These are phyloP conservation scores for Ciona savignyi DNA, from an alignment of 23 tunicate species.

Conservation along the genomic window DNA sequence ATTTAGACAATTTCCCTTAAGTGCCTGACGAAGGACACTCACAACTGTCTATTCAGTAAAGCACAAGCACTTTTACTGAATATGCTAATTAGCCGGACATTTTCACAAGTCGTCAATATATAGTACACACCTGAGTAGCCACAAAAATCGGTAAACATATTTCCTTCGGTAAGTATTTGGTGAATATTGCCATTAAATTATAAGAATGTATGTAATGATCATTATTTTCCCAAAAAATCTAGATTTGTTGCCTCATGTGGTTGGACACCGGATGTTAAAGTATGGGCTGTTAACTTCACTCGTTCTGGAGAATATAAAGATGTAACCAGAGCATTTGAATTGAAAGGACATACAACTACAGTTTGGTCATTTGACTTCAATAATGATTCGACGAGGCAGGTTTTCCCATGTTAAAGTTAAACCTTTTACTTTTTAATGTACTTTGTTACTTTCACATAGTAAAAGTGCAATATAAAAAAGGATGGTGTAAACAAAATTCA, in stretches of 20 bases:
- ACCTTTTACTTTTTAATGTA: neutral
- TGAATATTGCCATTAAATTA: too few species aligned
- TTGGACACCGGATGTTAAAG: slow-evolving; percentile 95
- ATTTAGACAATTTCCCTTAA: too few species aligned
- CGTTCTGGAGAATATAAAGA: slow-evolving; percentile 50
- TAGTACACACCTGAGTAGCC: neutral
- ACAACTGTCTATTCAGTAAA: too few species aligned
- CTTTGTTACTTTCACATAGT: neutral
- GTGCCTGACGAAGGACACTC: too few species aligned
- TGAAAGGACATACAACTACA: slow-evolving; percentile 86
- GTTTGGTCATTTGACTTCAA: slow-evolving; percentile 91
- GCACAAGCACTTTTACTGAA: too few species aligned
- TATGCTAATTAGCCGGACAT: too few species aligned
- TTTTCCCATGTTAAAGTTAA: neutral
- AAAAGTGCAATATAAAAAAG: too few species aligned
- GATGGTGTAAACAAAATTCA: neutral
- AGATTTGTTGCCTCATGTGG: slow-evolving; percentile 79
- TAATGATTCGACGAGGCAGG: slow-evolving; percentile 73
- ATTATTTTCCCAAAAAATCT: too few species aligned
- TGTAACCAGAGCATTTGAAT: slow-evolving; percentile 77
- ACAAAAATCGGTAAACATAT: neutral
- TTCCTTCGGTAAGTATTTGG: too few species aligned
- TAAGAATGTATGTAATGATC: too few species aligned
- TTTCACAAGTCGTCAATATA: too few species aligned
- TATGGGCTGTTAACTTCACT: slow-evolving; percentile 71